Conservation (phyloP, 2,888 invertebrate species). For the Ypsolopha scabrella region DNA sequence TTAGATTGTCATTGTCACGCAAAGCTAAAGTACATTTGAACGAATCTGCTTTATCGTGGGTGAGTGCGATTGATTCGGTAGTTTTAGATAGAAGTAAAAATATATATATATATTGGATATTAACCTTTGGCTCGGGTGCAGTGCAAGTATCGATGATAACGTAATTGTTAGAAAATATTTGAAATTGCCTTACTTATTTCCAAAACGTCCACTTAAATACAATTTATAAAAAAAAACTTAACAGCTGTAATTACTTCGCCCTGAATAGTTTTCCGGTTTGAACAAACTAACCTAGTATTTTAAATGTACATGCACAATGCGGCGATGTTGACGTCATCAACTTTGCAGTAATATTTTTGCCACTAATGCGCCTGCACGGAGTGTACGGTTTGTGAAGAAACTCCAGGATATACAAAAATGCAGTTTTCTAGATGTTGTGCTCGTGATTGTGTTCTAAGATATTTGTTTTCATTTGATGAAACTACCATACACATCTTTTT, state of each 20-base stretch:
- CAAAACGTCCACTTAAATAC: too few relatives aligned
- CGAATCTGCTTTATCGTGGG: neutral
- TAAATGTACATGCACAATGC: slow-evolving; percentile 65
- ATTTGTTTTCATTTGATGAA: slow-evolving; percentile 20
- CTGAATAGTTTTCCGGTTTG: slow-evolving; percentile 49
- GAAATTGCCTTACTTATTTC: too few relatives aligned
- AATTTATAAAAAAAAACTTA: too few relatives aligned
- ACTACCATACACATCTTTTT: slow-evolving; percentile 16
- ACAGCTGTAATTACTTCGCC: slow-evolving; percentile 16
- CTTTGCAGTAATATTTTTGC: slow-evolving; percentile 67
- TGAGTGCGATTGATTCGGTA: neutral
- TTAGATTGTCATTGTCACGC: neutral
- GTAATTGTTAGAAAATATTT: too few relatives aligned
- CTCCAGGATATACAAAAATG: slow-evolving; percentile 47
- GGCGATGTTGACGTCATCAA: slow-evolving; percentile 62
- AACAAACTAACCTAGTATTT: slow-evolving; percentile 58
- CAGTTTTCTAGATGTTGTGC: slow-evolving; percentile 24
- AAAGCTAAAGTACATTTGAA: neutral
- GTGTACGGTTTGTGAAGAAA: slow-evolving; percentile 43
- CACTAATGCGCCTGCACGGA: slow-evolving; percentile 62
- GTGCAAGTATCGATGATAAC: too few relatives aligned
- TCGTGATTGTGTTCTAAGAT: slow-evolving; percentile 21
- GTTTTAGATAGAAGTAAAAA: too few relatives aligned
- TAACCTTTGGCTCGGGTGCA: too few relatives aligned
- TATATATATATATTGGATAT: too few relatives aligned